Evolutionary conservation across 2,888 invertebrate genomes (phyloP).

Genomic region (Melanostoma mellinum): DNA sequence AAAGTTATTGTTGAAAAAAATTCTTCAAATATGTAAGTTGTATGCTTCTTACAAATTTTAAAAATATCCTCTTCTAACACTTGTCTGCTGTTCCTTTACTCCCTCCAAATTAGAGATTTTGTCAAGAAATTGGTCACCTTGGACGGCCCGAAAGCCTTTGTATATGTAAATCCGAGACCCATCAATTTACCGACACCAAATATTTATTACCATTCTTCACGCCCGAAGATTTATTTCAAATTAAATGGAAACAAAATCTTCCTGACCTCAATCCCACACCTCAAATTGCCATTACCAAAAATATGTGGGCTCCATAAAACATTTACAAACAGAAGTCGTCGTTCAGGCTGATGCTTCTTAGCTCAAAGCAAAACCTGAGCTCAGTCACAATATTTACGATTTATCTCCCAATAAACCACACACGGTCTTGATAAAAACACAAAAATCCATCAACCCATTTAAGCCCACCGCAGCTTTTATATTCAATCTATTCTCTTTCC

Average conservation of each 20-base stretch:
- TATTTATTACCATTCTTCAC: no score
- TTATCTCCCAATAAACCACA: constrained; percentile 29
- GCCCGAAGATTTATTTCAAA: no score
- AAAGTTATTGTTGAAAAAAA: no score
- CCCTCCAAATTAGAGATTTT: no score
- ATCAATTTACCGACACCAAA: no score
- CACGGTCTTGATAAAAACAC: constrained; percentile 3
- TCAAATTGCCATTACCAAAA: neutral
- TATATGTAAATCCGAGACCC: no score
- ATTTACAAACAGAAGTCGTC: neutral
- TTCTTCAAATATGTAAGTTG: no score
- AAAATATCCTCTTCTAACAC: no score
- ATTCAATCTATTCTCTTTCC: constrained; percentile 3
- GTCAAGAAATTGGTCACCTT: no score
- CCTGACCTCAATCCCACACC: neutral
- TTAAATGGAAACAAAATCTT: neutral
- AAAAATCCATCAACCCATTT: neutral
- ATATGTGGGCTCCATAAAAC: neutral
- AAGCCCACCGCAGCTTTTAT: constrained; percentile 23
- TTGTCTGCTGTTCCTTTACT: no score
- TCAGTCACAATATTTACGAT: constrained; percentile 18
- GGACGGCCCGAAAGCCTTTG: no score
- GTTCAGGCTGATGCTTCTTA: constrained; percentile 3
- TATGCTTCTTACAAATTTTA: no score
- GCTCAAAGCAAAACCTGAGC: constrained; percentile 6